Evolutionary conservation across 2,888 invertebrate genomes (phyloP), one percentile per base, ranked within the genome.

Genomic region (Drosophila anceps): DNA sequence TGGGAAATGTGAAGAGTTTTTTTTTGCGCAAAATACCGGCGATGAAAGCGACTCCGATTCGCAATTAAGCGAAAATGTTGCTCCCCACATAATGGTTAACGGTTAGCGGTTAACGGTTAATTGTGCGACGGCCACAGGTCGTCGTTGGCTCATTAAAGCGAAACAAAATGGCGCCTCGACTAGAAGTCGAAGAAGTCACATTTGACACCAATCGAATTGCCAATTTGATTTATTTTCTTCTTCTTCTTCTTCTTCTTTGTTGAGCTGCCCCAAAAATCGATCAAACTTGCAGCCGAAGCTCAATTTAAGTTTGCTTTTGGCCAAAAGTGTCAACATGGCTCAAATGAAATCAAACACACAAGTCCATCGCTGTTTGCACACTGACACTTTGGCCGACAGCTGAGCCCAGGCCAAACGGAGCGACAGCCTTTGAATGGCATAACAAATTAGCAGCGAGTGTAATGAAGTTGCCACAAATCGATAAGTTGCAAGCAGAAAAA

Each of bases 21-120:
- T 61, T 58, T 71, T 64, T 24, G 59, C 37, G 64, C 46, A 55
- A 85, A 81, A 84, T 84, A 73, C 80, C 83, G 66, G 60, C 69
- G 80, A 84, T 85, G 88, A 84, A 84, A 86, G 88, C 88, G 79
- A 72, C 67, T 78, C 74, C 69, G 64, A 75, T 53, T 74, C 71
- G 72, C 82, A 81, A 80, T 80, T 80, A 81, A 72, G 63, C 66
- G 54, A 64, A 59, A 51, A 54, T 72, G 51, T 67, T 79, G 79
- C 61, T 51, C 67, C 64, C 66, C 64, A 67, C 74, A 73, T 70
- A 73, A 74, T 50, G 51, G 31, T 41, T 64, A 72, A 75, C 55
- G 27, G 50, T 48, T 69, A 72, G 70, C 44, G 44, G 37, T 35
- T 63, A 72, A 69, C 55, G 27, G 79, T 77, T 79, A 79, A 77